These are phyloP conservation scores for Dynastes grantii DNA, from an alignment of 2,888 invertebrate genomes.

Conservation along the genomic window DNA sequence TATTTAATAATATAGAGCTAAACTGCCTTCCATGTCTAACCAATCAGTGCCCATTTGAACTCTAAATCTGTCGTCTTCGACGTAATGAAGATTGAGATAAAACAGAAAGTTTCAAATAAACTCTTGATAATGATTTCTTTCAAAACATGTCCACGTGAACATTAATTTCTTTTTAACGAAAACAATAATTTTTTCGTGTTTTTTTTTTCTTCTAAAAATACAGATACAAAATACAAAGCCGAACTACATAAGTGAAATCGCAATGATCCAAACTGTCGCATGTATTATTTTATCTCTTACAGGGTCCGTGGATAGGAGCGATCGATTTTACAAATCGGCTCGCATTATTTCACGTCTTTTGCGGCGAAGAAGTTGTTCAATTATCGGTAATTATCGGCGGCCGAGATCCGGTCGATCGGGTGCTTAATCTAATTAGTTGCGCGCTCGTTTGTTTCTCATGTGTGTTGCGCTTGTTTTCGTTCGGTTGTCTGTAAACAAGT, in stretches of 20 bases:
- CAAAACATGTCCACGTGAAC: neutral
- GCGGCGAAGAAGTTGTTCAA: slow-evolving; percentile 43
- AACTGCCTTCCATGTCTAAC: too few relatives aligned
- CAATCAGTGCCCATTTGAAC: too few relatives aligned
- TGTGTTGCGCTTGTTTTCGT: slow-evolving; percentile 29
- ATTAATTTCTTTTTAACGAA: neutral
- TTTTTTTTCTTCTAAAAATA: neutral
- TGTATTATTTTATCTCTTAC: slow-evolving; percentile 1
- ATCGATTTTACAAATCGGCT: slow-evolving; percentile 37
- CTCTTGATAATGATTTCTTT: too few relatives aligned
- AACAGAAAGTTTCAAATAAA: too few relatives aligned
- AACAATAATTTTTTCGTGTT: neutral
- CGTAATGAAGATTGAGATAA: too few relatives aligned
- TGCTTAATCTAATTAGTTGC: slow-evolving; percentile 41
- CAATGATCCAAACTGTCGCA: neutral
- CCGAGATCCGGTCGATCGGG: slow-evolving; percentile 37
- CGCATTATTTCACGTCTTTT: slow-evolving; percentile 43
- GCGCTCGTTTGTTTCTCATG: slow-evolving; percentile 35
- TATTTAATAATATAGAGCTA: too few relatives aligned
- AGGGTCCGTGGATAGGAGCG: slow-evolving; percentile 15
- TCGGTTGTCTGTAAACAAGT: slow-evolving; percentile 33
- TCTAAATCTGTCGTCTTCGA: too few relatives aligned
- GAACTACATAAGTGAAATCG: neutral
- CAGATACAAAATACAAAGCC: neutral
- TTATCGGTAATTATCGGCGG: slow-evolving; percentile 39